Percentiles rank a stretch among this genome's conserved stretches.
Conservation (phyloP, 37 sponge, comb jelly and placozoan species). For the Trichoplax adhaerens region DNA sequence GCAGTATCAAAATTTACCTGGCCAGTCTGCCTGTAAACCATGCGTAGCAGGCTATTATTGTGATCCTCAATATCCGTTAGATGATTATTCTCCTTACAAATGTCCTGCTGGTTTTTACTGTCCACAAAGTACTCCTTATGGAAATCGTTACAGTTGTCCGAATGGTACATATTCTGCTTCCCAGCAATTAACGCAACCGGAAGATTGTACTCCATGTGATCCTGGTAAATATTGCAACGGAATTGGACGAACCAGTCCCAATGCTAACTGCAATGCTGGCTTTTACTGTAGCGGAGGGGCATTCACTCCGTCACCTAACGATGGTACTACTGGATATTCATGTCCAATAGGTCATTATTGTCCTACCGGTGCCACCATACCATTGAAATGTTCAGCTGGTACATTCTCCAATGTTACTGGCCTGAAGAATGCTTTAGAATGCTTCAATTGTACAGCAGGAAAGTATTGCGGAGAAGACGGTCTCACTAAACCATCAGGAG, state of each 20-base stretch:
- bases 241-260: not conserved
- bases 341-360: slow-evolving; percentile 17
- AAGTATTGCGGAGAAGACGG: slow-evolving; percentile 14
- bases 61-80: not conserved
- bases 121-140: slow-evolving; percentile 5
- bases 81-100: not conserved
- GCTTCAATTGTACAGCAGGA: slow-evolving; percentile 20
- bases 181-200: not conserved
- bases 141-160: slow-evolving; percentile 13
- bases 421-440: not conserved
- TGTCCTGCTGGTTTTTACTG: slow-evolving; percentile 28
- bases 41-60: slow-evolving; percentile 5
- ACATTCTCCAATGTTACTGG: slow-evolving; percentile 18
- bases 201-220: slow-evolving; percentile 11
- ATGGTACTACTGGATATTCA: slow-evolving; percentile 9
- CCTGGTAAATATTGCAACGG: slow-evolving; percentile 17
- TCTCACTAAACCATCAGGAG: not conserved
- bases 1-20: slow-evolving; percentile 3
- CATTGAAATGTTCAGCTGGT: slow-evolving; percentile 8
- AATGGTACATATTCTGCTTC: slow-evolving; percentile 10
- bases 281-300: slow-evolving; percentile 15
- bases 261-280: slow-evolving; percentile 1
- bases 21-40: slow-evolving; percentile 6
- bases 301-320: slow-evolving; percentile 2
- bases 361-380: not conserved